Evolutionary conservation across 2,888 invertebrate species (phyloP), one percentile per base, ranked within the genome.

Genomic region (Iphiclides podalirius): DNA sequence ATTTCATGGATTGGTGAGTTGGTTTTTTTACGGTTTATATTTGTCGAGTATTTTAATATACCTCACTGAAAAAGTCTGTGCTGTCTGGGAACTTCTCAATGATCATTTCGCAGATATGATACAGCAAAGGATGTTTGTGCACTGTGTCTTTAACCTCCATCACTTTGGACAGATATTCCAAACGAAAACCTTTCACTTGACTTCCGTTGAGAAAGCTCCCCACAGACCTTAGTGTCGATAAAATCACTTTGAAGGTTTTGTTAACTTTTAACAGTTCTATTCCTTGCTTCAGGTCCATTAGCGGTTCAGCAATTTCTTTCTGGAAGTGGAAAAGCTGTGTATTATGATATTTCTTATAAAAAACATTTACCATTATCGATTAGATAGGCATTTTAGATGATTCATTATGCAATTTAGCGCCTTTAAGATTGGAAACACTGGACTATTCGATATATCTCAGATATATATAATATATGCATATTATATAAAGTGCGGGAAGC

Each of bases 91-190:
- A 97, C 78, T 98, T 96, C 72, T 99, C 98, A 90, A 98, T 95
- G 54, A 99, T 97, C 91, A 98, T 97, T 79, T 96, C 96, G 77
- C 98, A 98, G 58, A 99, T 91, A 80, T 99, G 99, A 82, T 99
- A 98, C 53, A 99, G 90, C 53, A 99, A 89, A 4, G 99, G 98
- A 85, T 99, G 98, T 81, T 99, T 99, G 81, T 99, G 98, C 33
- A 99, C 98, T 0, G 99, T 99, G 82, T 99, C 99, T 87, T 99
- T 98, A 35, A 99, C 98, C 90, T 99, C 98, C 70, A 98, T 98
- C 67, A 97, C 96, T 90, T 99, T 98, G 38, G 97, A 93, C 67
- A 99, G 91, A 84, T 99, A 99, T 70, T 99, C 99, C 61, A 99
- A 92, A 75, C 98, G 96, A 87, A 99, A 99, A 16, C 99, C 99